phyloP scores from a whole-genome alignment of 2,113 vertebrate species.

The Passer montanus region DNA sequence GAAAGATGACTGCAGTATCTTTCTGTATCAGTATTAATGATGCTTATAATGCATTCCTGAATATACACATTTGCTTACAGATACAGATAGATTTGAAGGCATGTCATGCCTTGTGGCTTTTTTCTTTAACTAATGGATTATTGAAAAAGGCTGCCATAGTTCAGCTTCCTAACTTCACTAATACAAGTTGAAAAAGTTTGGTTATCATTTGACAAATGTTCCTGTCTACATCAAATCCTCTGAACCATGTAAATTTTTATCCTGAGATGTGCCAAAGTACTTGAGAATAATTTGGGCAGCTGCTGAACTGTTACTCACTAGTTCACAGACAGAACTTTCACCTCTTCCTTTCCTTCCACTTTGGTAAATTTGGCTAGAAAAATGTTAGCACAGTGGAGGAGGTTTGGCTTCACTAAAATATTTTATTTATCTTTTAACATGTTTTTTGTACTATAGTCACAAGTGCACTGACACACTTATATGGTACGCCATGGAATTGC shows the following conservation, averaged over 20 bases:
- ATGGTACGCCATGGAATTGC: background rate
- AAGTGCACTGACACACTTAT: background rate
- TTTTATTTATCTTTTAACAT: background rate
- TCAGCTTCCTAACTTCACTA: constrained; percentile 64
- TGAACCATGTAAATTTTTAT: constrained; percentile 47
- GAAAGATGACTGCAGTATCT: constrained; percentile 58
- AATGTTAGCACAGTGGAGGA: background rate
- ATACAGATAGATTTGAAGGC: constrained; percentile 12
- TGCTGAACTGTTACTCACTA: background rate
- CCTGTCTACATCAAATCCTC: constrained; percentile 19
- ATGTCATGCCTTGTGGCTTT: background rate
- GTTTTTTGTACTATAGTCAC: background rate
- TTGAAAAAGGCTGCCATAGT: constrained; percentile 30
- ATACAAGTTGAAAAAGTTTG: constrained; percentile 59
- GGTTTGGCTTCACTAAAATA: background rate
- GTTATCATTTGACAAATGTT: constrained; percentile 67
- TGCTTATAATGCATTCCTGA: constrained; percentile 67
- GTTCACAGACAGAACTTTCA: constrained; percentile 11
- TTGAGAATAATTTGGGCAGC: constrained; percentile 48
- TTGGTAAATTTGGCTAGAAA: background rate
- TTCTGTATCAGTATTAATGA: constrained; percentile 63
- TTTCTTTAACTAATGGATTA: constrained; percentile 57
- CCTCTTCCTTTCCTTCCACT: background rate
- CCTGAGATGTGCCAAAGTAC: constrained; percentile 3
- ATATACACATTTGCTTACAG: constrained; percentile 61